Evolutionary conservation across 2,797 vertebrate genomes (phyloP), one percentile per base, ranked within the genome.

Genomic region (Myioborus miniatus): DNA sequence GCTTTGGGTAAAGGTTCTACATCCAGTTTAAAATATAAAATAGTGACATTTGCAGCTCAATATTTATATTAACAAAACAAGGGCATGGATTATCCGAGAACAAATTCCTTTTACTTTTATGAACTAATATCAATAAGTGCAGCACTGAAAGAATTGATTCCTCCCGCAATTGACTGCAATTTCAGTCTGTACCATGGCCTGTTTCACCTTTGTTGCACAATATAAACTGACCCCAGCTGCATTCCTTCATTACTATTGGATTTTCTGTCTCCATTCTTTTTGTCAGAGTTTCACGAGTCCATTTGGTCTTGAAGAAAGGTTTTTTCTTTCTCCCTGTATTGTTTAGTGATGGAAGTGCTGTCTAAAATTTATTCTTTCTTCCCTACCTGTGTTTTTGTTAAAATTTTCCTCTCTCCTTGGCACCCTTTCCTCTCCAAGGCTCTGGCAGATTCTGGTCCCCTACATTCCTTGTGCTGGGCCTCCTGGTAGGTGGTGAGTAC

Each of bases 101-200:
- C 94, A 94, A 93, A 97, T 97, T 95, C 95, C 97, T 98, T 97
- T 98, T 97, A 96, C 72, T 97, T 97, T 97, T 97, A 97, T 96
- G 96, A 98, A 97, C 89, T 97, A 97, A 97, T 98, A 98, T 95
- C 79, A 84, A 44, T 98, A 97, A 98, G 97, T 97, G 96, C 97
- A 96, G 82, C 23, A 68, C 47, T 92, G 63, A 43, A 96, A 41
- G 74, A 97, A 96, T 92, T 96, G 93, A 83, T 96, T 96, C 47
- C 83, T 87, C 94, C n/a, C 50, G 71, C 83, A 94, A 85, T 78
- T 92, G 95, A 94, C 81, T 94, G 55, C 81, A 56, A 83, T 93
- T 93, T 89, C 84, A 74, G 80, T 82, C 89, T 94, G 68, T 90
- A 77, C 74, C 67, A 58, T 76, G 76, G 30, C 88, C 84, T 71